Conservation (phyloP, 1,140 invertebrate species). For the Caenorhabditis tropicalis region DNA sequence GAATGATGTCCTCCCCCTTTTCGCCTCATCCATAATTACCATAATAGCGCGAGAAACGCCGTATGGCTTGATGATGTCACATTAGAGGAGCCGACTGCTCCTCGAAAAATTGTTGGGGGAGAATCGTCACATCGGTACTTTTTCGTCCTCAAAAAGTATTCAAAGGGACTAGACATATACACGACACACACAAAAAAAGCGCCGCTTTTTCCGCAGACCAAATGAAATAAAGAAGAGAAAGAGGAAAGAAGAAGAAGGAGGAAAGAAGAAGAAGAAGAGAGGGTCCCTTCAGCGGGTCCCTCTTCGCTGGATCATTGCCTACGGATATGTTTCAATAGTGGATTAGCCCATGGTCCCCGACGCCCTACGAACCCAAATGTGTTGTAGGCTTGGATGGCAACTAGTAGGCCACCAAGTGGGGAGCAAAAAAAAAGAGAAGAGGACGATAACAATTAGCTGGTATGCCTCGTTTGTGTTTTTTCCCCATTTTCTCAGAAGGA, state of each 20-base stretch:
- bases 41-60: neutral
- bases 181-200: conserved; percentile 33
- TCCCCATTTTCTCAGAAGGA: neutral
- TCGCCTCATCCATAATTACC: conserved; percentile 29
- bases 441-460: conserved; percentile 39
- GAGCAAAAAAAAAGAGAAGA: neutral
- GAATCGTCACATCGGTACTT: neutral
- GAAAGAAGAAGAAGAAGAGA: conserved; percentile 18
- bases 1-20: neutral
- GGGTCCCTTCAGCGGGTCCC: conserved; percentile 15
- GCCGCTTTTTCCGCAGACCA: conserved; percentile 10
- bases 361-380: conserved; percentile 38
- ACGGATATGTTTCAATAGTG: conserved; percentile 43
- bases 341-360: conserved; percentile 25
- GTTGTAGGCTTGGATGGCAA: neutral
- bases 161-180: conserved; percentile 36
- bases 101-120: neutral
- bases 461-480: conserved; percentile 4
- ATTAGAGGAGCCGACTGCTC: neutral
- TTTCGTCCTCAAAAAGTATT: conserved; percentile 11
- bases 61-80: conserved; percentile 27
- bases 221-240: conserved; percentile 42
- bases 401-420: conserved; percentile 7
- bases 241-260: neutral
- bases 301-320: conserved; percentile 41